Percentiles rank a stretch among this genome's conserved stretches.
phyloP scores from a whole-genome alignment of 2,888 invertebrate genomes.

The Tipula lateralis region DNA sequence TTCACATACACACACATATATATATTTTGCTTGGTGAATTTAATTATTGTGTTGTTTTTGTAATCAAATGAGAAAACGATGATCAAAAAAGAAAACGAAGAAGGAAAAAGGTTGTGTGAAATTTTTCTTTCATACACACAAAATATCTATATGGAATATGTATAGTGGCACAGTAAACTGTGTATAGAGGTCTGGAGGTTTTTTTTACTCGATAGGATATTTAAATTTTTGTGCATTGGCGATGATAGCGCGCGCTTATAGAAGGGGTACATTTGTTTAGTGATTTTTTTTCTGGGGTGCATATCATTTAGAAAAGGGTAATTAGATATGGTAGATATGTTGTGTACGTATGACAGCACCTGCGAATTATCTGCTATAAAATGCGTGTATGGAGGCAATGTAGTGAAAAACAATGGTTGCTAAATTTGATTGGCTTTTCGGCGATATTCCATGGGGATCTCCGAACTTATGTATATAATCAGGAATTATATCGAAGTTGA shows the following conservation, averaged over 20 bases:
- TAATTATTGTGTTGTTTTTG: conserved; percentile 3
- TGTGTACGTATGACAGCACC: background rate
- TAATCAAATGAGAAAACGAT: background rate
- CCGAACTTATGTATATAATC: background rate
- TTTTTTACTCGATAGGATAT: background rate
- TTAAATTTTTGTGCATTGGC: conserved; percentile 9
- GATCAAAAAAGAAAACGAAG: background rate
- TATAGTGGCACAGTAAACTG: background rate
- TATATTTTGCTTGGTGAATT: background rate
- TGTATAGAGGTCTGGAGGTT: background rate
- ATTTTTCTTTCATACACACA: background rate
- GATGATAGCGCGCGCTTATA: background rate
- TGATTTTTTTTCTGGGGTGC: background rate
- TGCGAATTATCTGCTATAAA: background rate
- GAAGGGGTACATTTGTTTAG: background rate
- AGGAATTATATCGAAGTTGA: background rate
- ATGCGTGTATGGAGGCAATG: background rate
- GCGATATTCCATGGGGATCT: background rate
- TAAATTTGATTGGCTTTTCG: background rate
- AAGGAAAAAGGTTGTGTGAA: background rate
- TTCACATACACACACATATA: background rate
- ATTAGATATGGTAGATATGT: background rate
- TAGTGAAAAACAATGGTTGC: background rate
- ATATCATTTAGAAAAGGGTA: conserved; percentile 24
- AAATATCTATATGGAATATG: background rate